Conservation (phyloP, 2,888 invertebrate genomes). For the Dasysyrphus albostriatus region DNA sequence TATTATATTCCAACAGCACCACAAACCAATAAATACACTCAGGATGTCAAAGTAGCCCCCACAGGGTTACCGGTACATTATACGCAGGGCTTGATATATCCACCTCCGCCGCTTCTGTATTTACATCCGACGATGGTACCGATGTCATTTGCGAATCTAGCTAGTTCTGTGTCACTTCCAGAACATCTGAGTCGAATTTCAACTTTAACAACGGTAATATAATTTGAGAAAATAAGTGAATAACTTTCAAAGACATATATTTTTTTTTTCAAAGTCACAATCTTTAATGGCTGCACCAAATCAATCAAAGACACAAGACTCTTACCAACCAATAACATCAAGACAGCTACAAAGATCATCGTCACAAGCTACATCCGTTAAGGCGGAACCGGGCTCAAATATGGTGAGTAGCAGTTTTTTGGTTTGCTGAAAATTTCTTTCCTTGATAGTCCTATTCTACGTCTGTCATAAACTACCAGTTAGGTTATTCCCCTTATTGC, state of each 20-base stretch:
- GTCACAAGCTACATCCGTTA: constrained; percentile 81
- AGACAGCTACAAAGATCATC: constrained; percentile 79
- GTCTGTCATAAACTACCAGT: no score
- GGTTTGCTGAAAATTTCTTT: not conserved
- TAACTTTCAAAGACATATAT: not conserved
- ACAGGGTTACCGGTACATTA: constrained; percentile 86
- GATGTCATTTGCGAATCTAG: constrained; percentile 83
- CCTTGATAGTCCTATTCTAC: no score
- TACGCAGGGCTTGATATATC: constrained; percentile 87
- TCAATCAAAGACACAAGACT: constrained; percentile 78
- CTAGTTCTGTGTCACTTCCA: constrained; percentile 77
- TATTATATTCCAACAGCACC: constrained; percentile 85
- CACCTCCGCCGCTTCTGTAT: constrained; percentile 85
- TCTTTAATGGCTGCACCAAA: constrained; percentile 78
- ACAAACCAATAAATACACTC: constrained; percentile 76
- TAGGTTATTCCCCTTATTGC: no score
- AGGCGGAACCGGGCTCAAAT: constrained; percentile 82
- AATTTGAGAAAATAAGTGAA: not conserved
- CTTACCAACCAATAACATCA: constrained; percentile 81
- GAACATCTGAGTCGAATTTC: constrained; percentile 72
- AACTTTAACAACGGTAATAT: constrained; percentile 75
- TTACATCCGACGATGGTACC: constrained; percentile 86
- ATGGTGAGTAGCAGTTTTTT: constrained; percentile 76
- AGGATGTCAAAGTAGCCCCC: constrained; percentile 30
- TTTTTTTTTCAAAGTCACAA: constrained; percentile 75